Base-by-base conservation (phyloP, 2,797 vertebrate genomes). In the Sternotherus odoratus region DNA sequence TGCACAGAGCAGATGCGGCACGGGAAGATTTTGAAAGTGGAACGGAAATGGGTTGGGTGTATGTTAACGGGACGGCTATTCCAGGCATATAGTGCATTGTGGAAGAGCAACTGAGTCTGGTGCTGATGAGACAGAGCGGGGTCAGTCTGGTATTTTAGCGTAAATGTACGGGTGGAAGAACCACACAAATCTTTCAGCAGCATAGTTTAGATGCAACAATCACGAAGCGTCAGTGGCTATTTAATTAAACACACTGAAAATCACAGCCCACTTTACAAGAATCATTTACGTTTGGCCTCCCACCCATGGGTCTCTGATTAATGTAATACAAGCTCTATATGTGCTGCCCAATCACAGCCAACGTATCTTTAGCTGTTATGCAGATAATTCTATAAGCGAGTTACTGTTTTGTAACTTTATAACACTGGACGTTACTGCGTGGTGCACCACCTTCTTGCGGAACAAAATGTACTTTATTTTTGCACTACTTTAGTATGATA, bases 221-320 rank as follows among this genome's bases (percentile, higher is more conserved):
- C n/a, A 28, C 43, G 69, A 39, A 26, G 88, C 80, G 91, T 49
- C 81, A 79, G 86, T 84, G 69, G 30, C 54, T 89, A 36, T 83
- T 94, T 95, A 90, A 91, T 88, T 93, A 26, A 86, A 48, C n/a
- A 82, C 74, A 85, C 86, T 95, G 90, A 95, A 96, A 97, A 96
- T 96, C 87, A 63, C 66, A 83, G 46, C 85, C 85, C 95, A 54
- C 82, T 87, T 48, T 90, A 84, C 83, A 96, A 95, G 23, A 93
- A 93, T 92, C 66, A 60, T 81, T 75, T 46, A 46, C 26, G 4
- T 94, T 95, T 97, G 95, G 91, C 92, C 94, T 92, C 94, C 89
- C 91, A 82, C 16, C 63, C 19, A 0, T 87, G 89, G 72, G 86
- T 92, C 80, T 39, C 77, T 95, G 93, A 95, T 97, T 93, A 94